A percentile compares a stretch with the other conserved stretches of the same genome.
Conservation (phyloP, 1,140 invertebrate species). For the Cryptotermes secundus region DNA sequence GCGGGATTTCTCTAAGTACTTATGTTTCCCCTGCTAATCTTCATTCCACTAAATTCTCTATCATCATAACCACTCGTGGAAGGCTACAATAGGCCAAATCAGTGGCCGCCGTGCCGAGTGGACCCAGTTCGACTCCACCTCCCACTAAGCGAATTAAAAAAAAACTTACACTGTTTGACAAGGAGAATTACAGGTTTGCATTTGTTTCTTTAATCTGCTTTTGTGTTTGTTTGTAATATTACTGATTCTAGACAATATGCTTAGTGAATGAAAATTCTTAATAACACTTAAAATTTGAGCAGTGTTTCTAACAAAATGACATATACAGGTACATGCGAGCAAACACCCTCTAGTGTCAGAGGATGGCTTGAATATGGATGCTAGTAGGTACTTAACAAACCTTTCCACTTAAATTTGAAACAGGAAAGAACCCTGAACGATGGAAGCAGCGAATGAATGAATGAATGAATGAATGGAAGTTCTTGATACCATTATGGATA, state of each 20-base stretch:
- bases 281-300: not conserved
- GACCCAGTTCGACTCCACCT: too few species aligned
- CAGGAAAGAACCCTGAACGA: not conserved
- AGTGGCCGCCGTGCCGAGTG: too few species aligned
- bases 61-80: too few species aligned
- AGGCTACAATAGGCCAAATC: too few species aligned
- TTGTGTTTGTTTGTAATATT: not conserved
- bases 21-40: too few species aligned
- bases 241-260: not conserved
- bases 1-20: too few species aligned
- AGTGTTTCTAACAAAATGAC: not conserved
- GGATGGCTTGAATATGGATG: not conserved
- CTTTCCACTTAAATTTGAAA: not conserved
- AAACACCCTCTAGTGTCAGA: not conserved
- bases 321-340: not conserved
- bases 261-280: not conserved
- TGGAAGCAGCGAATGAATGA: too few species aligned
- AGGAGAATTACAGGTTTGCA: not conserved
- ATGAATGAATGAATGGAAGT: not conserved
- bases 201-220: not conserved
- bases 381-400: not conserved
- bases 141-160: too few species aligned
- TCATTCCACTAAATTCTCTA: too few species aligned
- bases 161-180: too few species aligned
- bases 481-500: not conserved